These are phyloP conservation scores for Elmis aenea DNA, from an alignment of 2,888 invertebrate genomes.

Conservation along the genomic window DNA sequence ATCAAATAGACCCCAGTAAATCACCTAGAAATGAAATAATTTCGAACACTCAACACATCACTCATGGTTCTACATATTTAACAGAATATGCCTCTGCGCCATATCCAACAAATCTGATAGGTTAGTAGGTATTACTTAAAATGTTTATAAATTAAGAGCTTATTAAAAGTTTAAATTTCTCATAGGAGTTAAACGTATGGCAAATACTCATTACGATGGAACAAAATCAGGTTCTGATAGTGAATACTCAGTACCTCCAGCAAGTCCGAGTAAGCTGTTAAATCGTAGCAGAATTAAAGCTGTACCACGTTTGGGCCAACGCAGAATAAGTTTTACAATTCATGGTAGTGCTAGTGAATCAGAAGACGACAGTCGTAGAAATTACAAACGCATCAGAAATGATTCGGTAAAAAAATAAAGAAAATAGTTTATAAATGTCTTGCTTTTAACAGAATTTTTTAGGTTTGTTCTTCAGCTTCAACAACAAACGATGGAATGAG, in stretches of 20 bases:
- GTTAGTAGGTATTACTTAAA: too few species aligned
- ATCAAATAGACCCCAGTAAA: too few species aligned
- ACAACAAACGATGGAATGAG: constrained; percentile 24
- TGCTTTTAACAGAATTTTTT: constrained; percentile 6
- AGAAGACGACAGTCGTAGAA: constrained; percentile 55
- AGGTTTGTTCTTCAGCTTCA: constrained; percentile 39
- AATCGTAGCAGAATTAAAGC: constrained; percentile 64
- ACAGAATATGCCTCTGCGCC: too few species aligned
- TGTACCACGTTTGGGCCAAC: constrained; percentile 61
- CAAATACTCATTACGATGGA: too few species aligned
- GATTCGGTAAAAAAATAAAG: constrained; percentile 37
- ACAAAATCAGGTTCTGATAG: constrained; percentile 24
- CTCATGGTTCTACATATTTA: too few species aligned
- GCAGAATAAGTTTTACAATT: constrained; percentile 55
- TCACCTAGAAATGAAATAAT: too few species aligned
- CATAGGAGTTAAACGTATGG: too few species aligned
- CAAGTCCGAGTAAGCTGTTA: constrained; percentile 52
- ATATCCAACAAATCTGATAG: too few species aligned
- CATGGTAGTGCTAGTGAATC: constrained; percentile 65
- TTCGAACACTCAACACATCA: too few species aligned
- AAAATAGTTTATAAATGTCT: constrained; percentile 7
- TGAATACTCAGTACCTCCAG: constrained; percentile 46
- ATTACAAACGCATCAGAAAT: constrained; percentile 40
- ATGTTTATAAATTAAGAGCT: too few species aligned
- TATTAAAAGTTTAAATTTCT: too few species aligned